Evolutionary conservation across 2,888 invertebrate species (phyloP), one percentile per base, ranked within the genome.

Genomic region (Euplagia quadripunctaria): DNA sequence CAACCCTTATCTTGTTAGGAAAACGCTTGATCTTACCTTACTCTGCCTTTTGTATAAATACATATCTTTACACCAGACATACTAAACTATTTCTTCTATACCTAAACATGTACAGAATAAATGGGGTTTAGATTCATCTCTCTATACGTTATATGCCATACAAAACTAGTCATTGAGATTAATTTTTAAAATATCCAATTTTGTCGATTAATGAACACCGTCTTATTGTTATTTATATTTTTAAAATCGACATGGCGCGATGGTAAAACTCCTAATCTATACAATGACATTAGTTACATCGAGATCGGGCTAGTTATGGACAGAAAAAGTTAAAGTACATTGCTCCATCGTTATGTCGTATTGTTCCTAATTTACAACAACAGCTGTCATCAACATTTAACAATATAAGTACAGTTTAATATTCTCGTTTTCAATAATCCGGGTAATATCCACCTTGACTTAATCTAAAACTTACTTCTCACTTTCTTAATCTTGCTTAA

Each of bases 171-270:
- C 80, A 81, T 81, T 77, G 86, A 86, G 85, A 87, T 85, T 85
- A 80, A 77, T 88, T 86, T n/a, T 87, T 88, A 87, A 87, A 87
- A 85, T 82, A 80, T 80, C 77, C 49, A 75, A 72, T 83, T 81
- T 83, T 84, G 80, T 79, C 78, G 85, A 83, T 85, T 86, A 86
- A 74, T 92, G 92, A 92, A 92, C 92, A 92, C 92, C 83, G 83
- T 88, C 86, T 85, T 82, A 83, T 80, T 83, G 76, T 86, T 89
- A 90, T 89, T 86, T 89, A 90, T 88, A 90, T 79, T 79, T 81
- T 79, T 76, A 81, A 83, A 86, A 83, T 79, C 82, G 82, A 82
- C 70, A 72, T 76, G 58, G 61, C 71, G 55, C 70, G 76, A 74
- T 77, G 72, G 61, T 76, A 64, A 74, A 74, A 77, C 43, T 71